phyloP scores from a whole-genome alignment of 2,113 vertebrate genomes.

The Psophia crepitans region DNA sequence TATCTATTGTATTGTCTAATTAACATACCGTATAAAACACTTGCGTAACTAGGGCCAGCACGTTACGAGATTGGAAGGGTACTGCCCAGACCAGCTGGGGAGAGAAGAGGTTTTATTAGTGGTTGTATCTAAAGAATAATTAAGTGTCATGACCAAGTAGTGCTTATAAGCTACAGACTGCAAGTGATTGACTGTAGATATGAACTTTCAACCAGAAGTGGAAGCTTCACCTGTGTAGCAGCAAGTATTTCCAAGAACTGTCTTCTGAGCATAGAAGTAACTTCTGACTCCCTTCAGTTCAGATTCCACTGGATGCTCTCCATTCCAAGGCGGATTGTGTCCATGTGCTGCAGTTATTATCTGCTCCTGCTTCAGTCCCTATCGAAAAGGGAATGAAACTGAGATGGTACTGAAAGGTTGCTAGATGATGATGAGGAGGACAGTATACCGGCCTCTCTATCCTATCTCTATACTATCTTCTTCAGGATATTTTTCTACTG shows the following conservation, averaged over 20 bases:
- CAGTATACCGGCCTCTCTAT: neutral
- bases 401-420: neutral
- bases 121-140: neutral
- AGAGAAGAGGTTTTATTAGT: neutral
- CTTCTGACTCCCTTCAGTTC: neutral
- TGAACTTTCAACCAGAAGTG: neutral
- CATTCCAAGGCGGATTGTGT: neutral
- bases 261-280: neutral
- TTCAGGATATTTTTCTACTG: neutral
- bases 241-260: neutral
- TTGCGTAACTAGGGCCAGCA: neutral
- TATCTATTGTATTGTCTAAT: neutral
- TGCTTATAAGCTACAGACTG: neutral
- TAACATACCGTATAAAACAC: neutral
- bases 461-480: no score
- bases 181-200: neutral
- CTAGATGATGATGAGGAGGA: neutral
- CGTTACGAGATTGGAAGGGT: neutral
- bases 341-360: neutral
- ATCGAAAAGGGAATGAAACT: constrained; percentile 2
- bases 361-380: neutral
- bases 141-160: neutral
- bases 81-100: neutral
- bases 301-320: neutral
- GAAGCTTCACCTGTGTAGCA: neutral